These are phyloP conservation scores for Oryzias celebensis DNA, from an alignment of 2,113 vertebrate genomes.

Conservation along the genomic window DNA sequence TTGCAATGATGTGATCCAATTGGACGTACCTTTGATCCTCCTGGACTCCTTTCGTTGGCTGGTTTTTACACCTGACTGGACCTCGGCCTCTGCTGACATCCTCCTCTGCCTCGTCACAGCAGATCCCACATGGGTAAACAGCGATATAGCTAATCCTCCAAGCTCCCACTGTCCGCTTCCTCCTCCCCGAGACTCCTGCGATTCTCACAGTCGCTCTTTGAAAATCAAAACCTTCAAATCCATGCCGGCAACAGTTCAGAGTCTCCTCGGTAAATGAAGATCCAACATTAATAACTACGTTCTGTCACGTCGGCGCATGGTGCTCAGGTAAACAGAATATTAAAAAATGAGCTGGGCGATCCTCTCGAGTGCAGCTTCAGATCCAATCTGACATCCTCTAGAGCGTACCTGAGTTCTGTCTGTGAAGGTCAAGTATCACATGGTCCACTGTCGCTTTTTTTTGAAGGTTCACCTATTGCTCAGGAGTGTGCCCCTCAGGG, in stretches of 20 bases:
- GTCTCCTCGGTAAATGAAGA: constrained; percentile 56
- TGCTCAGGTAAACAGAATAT: constrained; percentile 33
- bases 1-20: background rate
- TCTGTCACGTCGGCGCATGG: constrained; percentile 51
- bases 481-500: constrained; percentile 49
- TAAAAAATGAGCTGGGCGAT: constrained; percentile 30
- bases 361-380: constrained; percentile 55
- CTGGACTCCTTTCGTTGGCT: constrained; percentile 94
- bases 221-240: constrained; percentile 51
- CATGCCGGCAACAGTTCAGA: constrained; percentile 47
- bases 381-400: constrained; percentile 60
- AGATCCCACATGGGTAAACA: constrained; percentile 73
- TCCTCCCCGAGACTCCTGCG: constrained; percentile 23
- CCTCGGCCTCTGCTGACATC: constrained; percentile 94
- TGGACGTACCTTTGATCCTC: constrained; percentile 88
- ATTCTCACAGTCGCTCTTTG: constrained; percentile 45
- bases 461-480: constrained; percentile 48
- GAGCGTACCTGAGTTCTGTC: constrained; percentile 57
- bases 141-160: constrained; percentile 55
- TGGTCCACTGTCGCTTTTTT: constrained; percentile 66
- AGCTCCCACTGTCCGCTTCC: constrained; percentile 41
- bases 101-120: constrained; percentile 71
- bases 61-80: constrained; percentile 98
- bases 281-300: constrained; percentile 29
- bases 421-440: constrained; percentile 71